Evolutionary conservation across 2,888 invertebrate genomes (phyloP).

Genomic region (Drosophila longiperda): DNA sequence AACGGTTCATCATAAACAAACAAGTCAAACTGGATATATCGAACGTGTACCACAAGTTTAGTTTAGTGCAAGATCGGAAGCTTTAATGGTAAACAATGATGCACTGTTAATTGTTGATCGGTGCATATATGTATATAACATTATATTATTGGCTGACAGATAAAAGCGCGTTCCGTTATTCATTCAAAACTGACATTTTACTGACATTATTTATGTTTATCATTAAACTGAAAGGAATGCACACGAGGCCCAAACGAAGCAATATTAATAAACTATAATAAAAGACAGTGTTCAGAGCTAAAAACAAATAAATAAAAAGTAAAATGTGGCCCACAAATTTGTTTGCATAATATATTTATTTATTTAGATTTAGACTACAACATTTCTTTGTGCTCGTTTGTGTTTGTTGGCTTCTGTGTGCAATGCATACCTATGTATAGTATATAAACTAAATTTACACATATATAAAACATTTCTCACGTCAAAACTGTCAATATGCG

Average conservation of each 20-base stretch:
- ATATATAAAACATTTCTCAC: slow-evolving; percentile 40
- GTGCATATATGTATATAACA: slow-evolving; percentile 63
- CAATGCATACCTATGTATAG: slow-evolving; percentile 8
- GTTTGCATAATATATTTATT: slow-evolving; percentile 50
- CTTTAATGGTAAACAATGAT: slow-evolving; percentile 70
- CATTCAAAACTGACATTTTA: slow-evolving; percentile 20
- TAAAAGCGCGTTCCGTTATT: slow-evolving; percentile 14
- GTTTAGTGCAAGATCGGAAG: slow-evolving; percentile 57
- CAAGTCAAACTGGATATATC: slow-evolving; percentile 15
- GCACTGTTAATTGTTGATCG: slow-evolving; percentile 17
- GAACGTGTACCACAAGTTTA: slow-evolving; percentile 39
- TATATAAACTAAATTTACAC: slow-evolving; percentile 10
- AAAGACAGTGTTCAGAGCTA: slow-evolving; percentile 16
- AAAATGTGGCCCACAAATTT: slow-evolving; percentile 36
- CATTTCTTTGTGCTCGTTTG: slow-evolving; percentile 6
- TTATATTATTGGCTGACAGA: slow-evolving; percentile 45
- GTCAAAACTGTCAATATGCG: slow-evolving; percentile 77
- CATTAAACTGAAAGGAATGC: slow-evolving; percentile 34
- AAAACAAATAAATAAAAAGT: slow-evolving; percentile 38
- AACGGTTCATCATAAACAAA: slow-evolving; percentile 22
- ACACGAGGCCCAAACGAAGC: neutral
- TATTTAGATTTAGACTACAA: slow-evolving; percentile 31
- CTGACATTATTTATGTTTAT: slow-evolving; percentile 58
- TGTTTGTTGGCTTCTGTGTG: slow-evolving; percentile 18
- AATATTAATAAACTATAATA: slow-evolving; percentile 22